Evolutionary conservation across 2,888 invertebrate species (phyloP), one percentile per base, ranked within the genome.

Genomic region (Dusona sp.): DNA sequence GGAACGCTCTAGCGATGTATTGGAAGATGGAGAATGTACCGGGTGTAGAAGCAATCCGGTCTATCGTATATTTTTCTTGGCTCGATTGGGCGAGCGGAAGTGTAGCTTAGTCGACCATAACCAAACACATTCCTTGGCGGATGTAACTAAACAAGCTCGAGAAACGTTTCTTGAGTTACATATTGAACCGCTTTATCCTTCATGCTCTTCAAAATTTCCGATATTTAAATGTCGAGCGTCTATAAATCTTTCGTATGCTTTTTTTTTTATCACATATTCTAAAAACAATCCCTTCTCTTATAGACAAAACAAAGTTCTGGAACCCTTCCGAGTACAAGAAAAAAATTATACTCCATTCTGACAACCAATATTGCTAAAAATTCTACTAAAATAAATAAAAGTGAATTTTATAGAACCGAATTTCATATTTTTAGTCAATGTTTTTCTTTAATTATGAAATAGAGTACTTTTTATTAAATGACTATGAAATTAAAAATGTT

Each of bases 21-120:
- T 29, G 16, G 11, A 42, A 42, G 38, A 29, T 68, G 25, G 38
- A 33, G 48, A 48, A 48, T 29, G 19, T 33, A 48, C 70, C 48
- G 48, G n/a, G 42, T 45, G 38, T 38, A 65, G 65, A 85, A 67
- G 77, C 11, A 36, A 78, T 45, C 65, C 22, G 36, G 45, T 48
- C 25, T 19, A 16, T 9, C 64, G 75, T 83, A 79, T 85, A 85
- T 85, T 85, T 79, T 83, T 79, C 79, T 85, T 85, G 82, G 82
- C 79, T 64, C 74, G 67, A 74, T 75, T 61, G 75, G 70, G 65
- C 70, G 79, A 75, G 70, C 79, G 79, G 82, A 79, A 83, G 79
- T 75, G 65, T 75, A 75, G 74, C 82, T 64, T 33, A 51, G 48
- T 48, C 65, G 68, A 42, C 75, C 64, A 75, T 83, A 85, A 64